Percentiles rank a stretch among this genome's conserved stretches.
Conservation (phyloP, 2,888 invertebrate species). For the Anagyrus pseudococci region DNA sequence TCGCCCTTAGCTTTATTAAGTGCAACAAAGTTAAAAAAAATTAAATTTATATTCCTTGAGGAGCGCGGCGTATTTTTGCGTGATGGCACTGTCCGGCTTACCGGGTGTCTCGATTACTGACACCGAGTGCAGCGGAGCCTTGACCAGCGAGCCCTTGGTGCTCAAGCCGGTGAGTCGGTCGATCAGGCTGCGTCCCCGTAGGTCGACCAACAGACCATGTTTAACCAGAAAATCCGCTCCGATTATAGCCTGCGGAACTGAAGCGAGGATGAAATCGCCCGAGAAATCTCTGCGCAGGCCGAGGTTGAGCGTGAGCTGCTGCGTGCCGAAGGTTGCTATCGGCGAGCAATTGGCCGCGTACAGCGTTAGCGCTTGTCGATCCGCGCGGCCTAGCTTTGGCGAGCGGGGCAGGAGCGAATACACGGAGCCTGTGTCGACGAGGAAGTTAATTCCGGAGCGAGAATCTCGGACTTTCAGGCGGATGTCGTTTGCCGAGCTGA, state of each 20-base stretch:
- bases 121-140: not conserved
- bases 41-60: not conserved
- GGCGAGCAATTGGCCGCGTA: not conserved
- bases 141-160: not conserved
- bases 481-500: not conserved
- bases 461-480: not conserved
- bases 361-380: not conserved
- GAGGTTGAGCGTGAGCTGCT: not conserved
- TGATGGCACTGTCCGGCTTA: slow-evolving; percentile 33
- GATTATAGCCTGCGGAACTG: not conserved
- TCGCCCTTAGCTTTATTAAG: too few relatives aligned
- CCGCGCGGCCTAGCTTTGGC: not conserved
- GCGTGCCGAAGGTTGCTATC: not conserved
- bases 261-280: not conserved
- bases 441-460: not conserved
- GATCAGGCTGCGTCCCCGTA: not conserved
- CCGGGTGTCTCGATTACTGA: slow-evolving; percentile 20
- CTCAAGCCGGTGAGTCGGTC: not conserved
- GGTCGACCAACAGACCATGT: not conserved
- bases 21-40: too few relatives aligned
- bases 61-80: not conserved
- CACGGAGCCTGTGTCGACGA: not conserved
- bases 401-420: not conserved
- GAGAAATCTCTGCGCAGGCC: not conserved
- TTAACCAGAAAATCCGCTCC: not conserved